Conservation (phyloP, 2,113 vertebrate species). For the Deroptyus accipitrinus region DNA sequence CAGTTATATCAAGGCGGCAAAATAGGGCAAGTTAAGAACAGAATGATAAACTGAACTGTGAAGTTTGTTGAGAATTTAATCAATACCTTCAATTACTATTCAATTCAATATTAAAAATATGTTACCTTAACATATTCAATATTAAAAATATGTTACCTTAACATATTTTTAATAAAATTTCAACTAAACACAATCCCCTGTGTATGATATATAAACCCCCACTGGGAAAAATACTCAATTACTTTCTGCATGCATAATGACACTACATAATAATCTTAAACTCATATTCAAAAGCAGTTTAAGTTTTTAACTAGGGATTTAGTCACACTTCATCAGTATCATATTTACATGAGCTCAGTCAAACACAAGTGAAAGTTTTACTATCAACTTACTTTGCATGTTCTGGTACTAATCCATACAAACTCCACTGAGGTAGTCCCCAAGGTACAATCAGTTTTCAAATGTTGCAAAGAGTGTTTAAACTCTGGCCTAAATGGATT, state of each 20-base stretch:
- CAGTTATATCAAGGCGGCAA: neutral
- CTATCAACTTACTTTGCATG: constrained; percentile 66
- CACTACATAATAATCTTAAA: neutral
- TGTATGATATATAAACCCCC: neutral
- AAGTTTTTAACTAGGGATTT: constrained; percentile 65
- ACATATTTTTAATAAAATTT: constrained; percentile 1
- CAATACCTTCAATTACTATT: neutral
- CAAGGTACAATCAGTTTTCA: constrained; percentile 33
- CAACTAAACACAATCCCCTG: neutral
- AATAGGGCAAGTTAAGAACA: neutral
- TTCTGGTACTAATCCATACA: constrained; percentile 60
- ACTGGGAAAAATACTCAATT: neutral
- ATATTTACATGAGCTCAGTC: constrained; percentile 61
- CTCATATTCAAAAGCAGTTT: neutral
- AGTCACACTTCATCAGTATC: constrained; percentile 68
- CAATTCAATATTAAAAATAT: neutral
- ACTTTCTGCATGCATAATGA: constrained; percentile 31
- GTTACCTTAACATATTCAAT: neutral
- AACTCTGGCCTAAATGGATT: constrained; percentile 54
- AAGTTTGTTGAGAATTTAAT: neutral
- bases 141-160: neutral
- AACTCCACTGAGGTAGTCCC: constrained; percentile 52
- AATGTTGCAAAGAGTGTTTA: constrained; percentile 47
- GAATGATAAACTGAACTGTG: neutral
- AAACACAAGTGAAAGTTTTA: constrained; percentile 70